A percentile compares a stretch with the other conserved stretches of the same genome.
Conservation (phyloP, 2,113 vertebrate species). For the Siphamia tubifer region DNA sequence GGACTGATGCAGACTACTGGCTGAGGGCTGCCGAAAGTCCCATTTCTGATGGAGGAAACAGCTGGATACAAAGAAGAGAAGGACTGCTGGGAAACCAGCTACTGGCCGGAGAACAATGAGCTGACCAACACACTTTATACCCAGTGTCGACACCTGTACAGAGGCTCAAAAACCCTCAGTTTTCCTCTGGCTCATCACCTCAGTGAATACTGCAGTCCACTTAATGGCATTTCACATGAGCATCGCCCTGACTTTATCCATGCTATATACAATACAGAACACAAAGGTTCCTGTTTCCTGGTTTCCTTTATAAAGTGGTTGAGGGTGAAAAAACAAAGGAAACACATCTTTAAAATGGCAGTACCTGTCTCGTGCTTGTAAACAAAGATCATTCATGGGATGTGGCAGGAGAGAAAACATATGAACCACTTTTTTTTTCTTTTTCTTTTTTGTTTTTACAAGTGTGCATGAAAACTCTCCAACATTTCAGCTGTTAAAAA, state of each 20-base stretch:
- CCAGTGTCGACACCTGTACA: background rate
- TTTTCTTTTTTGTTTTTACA: no score
- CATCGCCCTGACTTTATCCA: background rate
- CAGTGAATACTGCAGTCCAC: constrained; percentile 36
- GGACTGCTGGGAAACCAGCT: constrained; percentile 62
- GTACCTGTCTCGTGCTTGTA: constrained; percentile 69
- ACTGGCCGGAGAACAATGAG: constrained; percentile 65
- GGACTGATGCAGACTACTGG: constrained; percentile 55
- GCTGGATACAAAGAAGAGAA: constrained; percentile 74
- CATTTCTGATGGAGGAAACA: constrained; percentile 74
- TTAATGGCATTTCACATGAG: constrained; percentile 38
- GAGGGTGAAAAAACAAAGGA: constrained; percentile 14
- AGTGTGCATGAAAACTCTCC: constrained; percentile 35
- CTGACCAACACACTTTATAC: constrained; percentile 30
- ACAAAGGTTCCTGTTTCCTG: background rate
- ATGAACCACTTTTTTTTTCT: no score
- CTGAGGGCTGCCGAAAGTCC: constrained; percentile 65
- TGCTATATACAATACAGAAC: constrained; percentile 5
- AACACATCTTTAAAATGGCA: constrained; percentile 44
- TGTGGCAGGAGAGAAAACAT: constrained; percentile 16
- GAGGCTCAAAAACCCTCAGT: background rate
- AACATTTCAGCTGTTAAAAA: constrained; percentile 46
- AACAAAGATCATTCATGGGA: constrained; percentile 58
- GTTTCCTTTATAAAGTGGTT: constrained; percentile 6
- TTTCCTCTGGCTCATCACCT: constrained; percentile 28